Conservation (phyloP, 2,888 invertebrate genomes). For the Rhodophaea formosa region DNA sequence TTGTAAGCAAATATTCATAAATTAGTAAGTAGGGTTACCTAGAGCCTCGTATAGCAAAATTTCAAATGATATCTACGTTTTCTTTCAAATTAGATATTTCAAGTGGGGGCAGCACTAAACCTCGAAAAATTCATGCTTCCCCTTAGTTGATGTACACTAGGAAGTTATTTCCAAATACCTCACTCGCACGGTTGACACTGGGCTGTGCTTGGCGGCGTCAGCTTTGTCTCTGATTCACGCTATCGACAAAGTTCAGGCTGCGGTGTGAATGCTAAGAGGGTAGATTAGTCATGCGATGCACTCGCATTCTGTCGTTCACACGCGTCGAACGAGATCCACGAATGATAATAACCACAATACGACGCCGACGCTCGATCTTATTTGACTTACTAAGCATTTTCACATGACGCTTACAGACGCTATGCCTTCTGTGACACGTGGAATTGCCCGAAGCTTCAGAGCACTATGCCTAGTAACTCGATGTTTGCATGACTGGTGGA, state of each 20-base stretch:
- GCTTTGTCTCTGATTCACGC: constrained; percentile 42
- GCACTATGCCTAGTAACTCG: too few species aligned
- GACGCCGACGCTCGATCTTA: constrained; percentile 25
- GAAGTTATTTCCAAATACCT: neutral
- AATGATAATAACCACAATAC: constrained; percentile 41
- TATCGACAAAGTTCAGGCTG: constrained; percentile 52
- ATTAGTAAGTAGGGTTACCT: too few species aligned
- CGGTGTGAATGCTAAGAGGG: constrained; percentile 60
- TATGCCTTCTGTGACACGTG: too few species aligned
- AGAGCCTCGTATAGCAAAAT: too few species aligned
- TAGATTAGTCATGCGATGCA: constrained; percentile 69
- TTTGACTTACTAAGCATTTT: neutral
- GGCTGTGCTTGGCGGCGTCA: constrained; percentile 21
- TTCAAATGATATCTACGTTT: too few species aligned
- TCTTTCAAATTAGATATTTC: too few species aligned
- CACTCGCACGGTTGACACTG: neutral
- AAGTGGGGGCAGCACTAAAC: too few species aligned
- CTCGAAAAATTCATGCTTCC: too few species aligned
- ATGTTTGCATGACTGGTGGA: too few species aligned
- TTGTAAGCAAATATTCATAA: too few species aligned
- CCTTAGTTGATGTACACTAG: neutral
- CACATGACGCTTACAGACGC: too few species aligned
- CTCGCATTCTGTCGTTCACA: constrained; percentile 61
- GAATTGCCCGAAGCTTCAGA: too few species aligned
- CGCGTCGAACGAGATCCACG: constrained; percentile 55